phyloP scores from a whole-genome alignment of 2,113 vertebrate species.

The Oncorhynchus tshawytscha region DNA sequence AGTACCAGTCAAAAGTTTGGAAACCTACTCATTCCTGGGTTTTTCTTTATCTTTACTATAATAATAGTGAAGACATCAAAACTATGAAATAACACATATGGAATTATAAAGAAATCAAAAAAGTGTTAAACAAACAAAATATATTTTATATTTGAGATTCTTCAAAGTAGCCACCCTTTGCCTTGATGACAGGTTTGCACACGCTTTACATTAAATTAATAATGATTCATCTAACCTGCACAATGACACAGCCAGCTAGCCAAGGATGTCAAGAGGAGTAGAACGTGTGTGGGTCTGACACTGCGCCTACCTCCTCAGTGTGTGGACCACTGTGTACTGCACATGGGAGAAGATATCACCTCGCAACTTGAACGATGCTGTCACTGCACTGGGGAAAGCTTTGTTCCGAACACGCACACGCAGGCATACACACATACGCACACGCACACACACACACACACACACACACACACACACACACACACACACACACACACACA shows the following conservation, averaged over 20 bases:
- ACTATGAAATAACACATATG: too few relatives aligned
- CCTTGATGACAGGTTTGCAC: too few relatives aligned
- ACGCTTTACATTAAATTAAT: not conserved
- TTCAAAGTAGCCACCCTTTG: too few relatives aligned
- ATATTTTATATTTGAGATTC: too few relatives aligned
- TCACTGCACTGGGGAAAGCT: constrained; percentile 45
- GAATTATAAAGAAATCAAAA: too few relatives aligned
- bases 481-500: too few relatives aligned
- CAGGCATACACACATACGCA: not conserved
- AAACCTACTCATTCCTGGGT: too few relatives aligned
- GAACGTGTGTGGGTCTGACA: constrained; percentile 15
- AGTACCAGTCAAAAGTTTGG: not conserved
- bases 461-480: not conserved
- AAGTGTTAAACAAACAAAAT: too few relatives aligned
- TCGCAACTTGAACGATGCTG: constrained; percentile 74
- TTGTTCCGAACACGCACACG: not conserved
- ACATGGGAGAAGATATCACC: constrained; percentile 71
- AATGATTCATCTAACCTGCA: constrained; percentile 63
- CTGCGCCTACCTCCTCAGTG: not conserved
- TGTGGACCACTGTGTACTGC: constrained; percentile 41
- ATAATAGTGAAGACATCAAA: too few relatives aligned
- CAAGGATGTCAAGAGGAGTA: constrained; percentile 59
- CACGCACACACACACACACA: not conserved
- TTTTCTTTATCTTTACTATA: too few relatives aligned
- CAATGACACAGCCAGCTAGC: not conserved